Evolutionary conservation across 2,888 invertebrate species (phyloP).

Genomic region (Pharmacophagus antenor): DNA sequence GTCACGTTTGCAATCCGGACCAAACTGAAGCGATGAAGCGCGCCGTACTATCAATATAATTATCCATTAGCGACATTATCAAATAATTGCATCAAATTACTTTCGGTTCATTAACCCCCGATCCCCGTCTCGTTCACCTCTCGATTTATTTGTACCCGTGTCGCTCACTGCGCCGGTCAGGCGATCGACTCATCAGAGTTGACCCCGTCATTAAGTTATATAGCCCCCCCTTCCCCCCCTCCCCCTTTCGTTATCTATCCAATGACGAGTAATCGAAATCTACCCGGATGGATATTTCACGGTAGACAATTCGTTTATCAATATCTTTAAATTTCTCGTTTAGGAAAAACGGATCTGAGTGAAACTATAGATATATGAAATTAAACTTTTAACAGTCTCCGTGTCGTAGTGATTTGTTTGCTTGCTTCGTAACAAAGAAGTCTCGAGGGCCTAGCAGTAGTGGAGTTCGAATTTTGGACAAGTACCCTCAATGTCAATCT

Average conservation of each 20-base stretch:
- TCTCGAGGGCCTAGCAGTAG: too few species aligned
- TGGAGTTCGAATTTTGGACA: too few species aligned
- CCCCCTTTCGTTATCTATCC: constrained; percentile 11
- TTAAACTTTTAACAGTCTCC: too few species aligned
- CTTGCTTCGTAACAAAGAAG: too few species aligned
- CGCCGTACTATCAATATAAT: constrained; percentile 14
- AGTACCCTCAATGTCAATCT: too few species aligned
- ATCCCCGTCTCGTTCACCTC: constrained; percentile 26
- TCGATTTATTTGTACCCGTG: constrained; percentile 14
- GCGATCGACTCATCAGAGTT: constrained; percentile 28
- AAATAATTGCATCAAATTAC: constrained; percentile 27
- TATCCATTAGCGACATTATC: constrained; percentile 22
- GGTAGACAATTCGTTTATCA: neutral
- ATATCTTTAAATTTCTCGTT: too few species aligned
- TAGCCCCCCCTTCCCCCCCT: too few species aligned
- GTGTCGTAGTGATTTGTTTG: too few species aligned
- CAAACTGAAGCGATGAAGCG: neutral
- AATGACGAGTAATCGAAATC: constrained; percentile 18
- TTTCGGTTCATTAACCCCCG: constrained; percentile 25
- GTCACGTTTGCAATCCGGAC: neutral
- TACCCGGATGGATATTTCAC: constrained; percentile 1
- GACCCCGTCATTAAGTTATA: constrained; percentile 22
- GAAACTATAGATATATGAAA: too few species aligned
- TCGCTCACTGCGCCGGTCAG: constrained; percentile 22
- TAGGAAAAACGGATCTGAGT: too few species aligned